These are phyloP conservation scores for Bos javanicus DNA, from an alignment of 2,113 vertebrate species.

Conservation along the genomic window DNA sequence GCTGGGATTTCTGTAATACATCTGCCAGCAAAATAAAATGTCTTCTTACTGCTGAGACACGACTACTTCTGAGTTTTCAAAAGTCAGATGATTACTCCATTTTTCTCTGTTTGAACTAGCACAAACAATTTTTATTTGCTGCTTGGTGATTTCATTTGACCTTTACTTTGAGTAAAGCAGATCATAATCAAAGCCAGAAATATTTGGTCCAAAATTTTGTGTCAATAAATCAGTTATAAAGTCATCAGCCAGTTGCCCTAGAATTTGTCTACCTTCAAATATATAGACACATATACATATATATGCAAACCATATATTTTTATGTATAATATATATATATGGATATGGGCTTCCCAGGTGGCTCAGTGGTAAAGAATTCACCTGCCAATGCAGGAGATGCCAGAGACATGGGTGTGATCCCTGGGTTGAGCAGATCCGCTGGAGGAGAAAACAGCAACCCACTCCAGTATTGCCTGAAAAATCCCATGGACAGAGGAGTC, in stretches of 20 bases:
- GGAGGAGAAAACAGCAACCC: background rate
- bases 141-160: background rate
- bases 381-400: background rate
- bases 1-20: background rate
- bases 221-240: background rate
- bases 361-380: background rate
- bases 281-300: background rate
- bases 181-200: background rate
- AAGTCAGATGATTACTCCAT: background rate
- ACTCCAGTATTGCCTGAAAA: background rate
- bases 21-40: background rate
- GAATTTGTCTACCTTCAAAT: background rate
- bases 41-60: background rate
- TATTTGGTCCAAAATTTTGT: background rate
- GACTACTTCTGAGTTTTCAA: background rate
- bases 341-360: background rate
- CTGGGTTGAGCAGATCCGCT: background rate
- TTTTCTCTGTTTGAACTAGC: background rate
- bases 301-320: background rate
- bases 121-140: background rate
- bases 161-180: background rate
- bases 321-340: background rate
- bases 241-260: background rate
- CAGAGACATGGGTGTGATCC: background rate
- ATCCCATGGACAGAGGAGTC: background rate